Evolutionary conservation across 1,140 invertebrate species (phyloP).

Genomic region (Drosophila punjabiensis): DNA sequence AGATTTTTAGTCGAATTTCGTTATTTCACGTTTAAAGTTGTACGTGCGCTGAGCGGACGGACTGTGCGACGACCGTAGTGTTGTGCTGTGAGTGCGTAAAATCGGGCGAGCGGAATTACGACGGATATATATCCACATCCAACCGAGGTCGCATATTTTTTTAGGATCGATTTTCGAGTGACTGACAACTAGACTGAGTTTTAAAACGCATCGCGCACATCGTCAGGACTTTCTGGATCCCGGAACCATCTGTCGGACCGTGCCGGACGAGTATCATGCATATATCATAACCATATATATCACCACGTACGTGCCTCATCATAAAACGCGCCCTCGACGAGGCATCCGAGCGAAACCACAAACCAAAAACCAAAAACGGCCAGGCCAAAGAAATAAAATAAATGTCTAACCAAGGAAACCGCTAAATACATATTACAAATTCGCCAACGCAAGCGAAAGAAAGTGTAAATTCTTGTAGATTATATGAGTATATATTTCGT

Average conservation of each 20-base stretch:
- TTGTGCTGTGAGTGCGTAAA: slow-evolving; percentile 54
- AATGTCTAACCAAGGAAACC: slow-evolving; percentile 22
- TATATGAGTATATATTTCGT: slow-evolving; percentile 19
- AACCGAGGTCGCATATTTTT: slow-evolving; percentile 30
- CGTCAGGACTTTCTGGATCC: slow-evolving; percentile 13
- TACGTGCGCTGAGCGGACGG: slow-evolving; percentile 74
- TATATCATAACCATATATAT: slow-evolving; percentile 41
- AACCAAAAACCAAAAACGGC: slow-evolving; percentile 70
- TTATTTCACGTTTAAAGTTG: slow-evolving; percentile 84
- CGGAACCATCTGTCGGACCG: slow-evolving; percentile 32
- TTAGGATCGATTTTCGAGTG: slow-evolving; percentile 34
- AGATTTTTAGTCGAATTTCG: slow-evolving; percentile 85
- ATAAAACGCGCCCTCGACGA: slow-evolving; percentile 75
- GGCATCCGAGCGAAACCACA: slow-evolving; percentile 60
- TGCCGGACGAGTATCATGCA: slow-evolving; percentile 8
- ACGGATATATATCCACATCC: slow-evolving; percentile 17
- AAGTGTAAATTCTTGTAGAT: slow-evolving; percentile 48
- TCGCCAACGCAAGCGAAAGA: slow-evolving; percentile 43
- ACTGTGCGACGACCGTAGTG: slow-evolving; percentile 63
- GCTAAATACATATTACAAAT: slow-evolving; percentile 31
- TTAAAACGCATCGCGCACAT: slow-evolving; percentile 6
- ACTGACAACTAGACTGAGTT: slow-evolving; percentile 44
- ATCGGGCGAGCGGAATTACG: slow-evolving; percentile 42
- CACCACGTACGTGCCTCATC: slow-evolving; percentile 71
- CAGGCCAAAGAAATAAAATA: slow-evolving; percentile 58